Percentiles rank a stretch among this genome's conserved stretches.
Conservation (phyloP, 2,888 invertebrate genomes). For the Apodemia zela region DNA sequence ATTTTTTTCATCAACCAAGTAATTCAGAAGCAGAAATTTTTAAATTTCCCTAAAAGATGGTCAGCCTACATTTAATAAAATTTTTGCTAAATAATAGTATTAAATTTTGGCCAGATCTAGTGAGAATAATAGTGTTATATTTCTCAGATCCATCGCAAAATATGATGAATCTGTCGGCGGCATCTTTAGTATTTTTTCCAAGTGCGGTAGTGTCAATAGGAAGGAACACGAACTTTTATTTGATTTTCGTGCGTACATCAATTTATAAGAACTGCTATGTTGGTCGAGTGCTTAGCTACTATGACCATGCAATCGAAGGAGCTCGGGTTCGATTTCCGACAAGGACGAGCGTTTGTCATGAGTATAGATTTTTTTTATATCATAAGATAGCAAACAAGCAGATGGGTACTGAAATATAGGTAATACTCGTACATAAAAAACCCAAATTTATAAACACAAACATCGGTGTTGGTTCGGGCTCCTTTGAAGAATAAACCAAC, state of each 20-base stretch:
- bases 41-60: conserved; percentile 20
- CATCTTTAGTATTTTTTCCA: conserved; percentile 46
- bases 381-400: too few relatives aligned
- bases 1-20: background rate
- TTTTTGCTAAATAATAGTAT: conserved; percentile 62
- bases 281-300: background rate
- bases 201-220: conserved; percentile 31
- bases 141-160: conserved; percentile 61
- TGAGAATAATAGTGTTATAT: conserved; percentile 73
- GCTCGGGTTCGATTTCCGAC: too few relatives aligned
- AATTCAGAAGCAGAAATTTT: background rate
- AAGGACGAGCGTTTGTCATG: too few relatives aligned
- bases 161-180: conserved; percentile 71
- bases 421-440: too few relatives aligned
- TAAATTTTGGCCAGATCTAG: conserved; percentile 55
- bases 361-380: too few relatives aligned
- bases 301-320: too few relatives aligned
- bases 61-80: conserved; percentile 43
- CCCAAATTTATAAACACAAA: too few relatives aligned
- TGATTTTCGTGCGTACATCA: background rate
- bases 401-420: too few relatives aligned
- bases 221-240: conserved; percentile 7
- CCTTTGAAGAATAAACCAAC: too few relatives aligned
- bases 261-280: background rate
- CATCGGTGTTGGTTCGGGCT: too few relatives aligned